Evolutionary conservation across 1,140 invertebrate genomes (phyloP).

Genomic region (Ceratina calcarata): DNA sequence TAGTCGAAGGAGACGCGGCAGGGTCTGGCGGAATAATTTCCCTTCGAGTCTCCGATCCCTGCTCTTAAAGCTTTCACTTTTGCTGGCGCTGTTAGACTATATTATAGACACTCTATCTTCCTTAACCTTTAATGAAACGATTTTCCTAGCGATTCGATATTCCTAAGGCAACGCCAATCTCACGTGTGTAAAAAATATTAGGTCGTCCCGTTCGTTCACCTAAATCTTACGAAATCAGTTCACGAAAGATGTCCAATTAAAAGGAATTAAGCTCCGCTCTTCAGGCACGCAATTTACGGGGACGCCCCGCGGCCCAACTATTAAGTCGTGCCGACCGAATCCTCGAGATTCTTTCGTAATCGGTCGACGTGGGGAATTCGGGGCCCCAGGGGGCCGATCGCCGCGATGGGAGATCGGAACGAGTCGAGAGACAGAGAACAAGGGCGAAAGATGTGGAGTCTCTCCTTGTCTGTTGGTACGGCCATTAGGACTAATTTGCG

Average conservation of each 20-base stretch:
- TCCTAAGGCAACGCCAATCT: too few relatives aligned
- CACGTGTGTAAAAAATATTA: neutral
- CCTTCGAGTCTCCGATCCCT: neutral
- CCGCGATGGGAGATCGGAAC: conserved; percentile 1
- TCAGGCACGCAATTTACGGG: conserved; percentile 30
- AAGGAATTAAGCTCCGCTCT: conserved; percentile 29
- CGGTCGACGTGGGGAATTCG: conserved; percentile 51
- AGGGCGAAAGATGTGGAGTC: conserved; percentile 51
- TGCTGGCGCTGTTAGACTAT: neutral
- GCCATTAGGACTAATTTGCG: conserved; percentile 76
- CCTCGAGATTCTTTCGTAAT: conserved; percentile 65
- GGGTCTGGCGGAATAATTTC: neutral
- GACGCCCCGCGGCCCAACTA: conserved; percentile 47
- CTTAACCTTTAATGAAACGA: neutral
- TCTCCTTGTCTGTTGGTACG: conserved; percentile 45
- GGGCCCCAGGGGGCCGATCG: conserved; percentile 51
- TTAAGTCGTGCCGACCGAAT: conserved; percentile 54
- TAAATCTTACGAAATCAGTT: neutral
- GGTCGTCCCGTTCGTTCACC: neutral
- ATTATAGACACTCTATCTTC: neutral
- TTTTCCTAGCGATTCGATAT: neutral
- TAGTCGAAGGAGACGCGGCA: neutral
- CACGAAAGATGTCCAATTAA: conserved; percentile 29
- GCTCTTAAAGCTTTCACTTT: conserved; percentile 1
- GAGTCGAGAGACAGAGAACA: conserved; percentile 28